These are phyloP conservation scores for Epinotia nisella DNA, from an alignment of 2,888 invertebrate species.

Conservation along the genomic window DNA sequence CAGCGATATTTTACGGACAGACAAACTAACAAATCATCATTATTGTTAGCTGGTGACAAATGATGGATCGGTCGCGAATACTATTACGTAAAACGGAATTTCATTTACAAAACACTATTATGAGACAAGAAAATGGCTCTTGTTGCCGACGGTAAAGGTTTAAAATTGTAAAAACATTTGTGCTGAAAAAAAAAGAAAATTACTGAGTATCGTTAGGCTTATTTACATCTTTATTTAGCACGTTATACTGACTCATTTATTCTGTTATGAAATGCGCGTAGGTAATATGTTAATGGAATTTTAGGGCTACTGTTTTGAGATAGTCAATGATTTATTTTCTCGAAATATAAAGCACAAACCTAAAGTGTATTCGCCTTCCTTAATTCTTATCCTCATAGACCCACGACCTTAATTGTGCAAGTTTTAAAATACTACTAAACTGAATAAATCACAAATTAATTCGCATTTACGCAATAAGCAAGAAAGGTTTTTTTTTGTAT, in stretches of 20 bases:
- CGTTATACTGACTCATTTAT: no score
- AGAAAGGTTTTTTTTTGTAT: no score
- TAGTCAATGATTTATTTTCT: no score
- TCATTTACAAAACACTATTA: constrained; percentile 14
- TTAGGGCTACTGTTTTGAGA: no score
- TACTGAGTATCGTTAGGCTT: constrained; percentile 2
- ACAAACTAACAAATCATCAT: constrained; percentile 43
- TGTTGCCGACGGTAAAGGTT: neutral
- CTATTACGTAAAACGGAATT: constrained; percentile 42
- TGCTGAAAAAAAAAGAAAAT: neutral
- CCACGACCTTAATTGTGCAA: no score
- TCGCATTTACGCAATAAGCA: no score
- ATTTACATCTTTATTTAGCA: neutral
- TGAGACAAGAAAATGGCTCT: neutral
- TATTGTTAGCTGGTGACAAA: constrained; percentile 43
- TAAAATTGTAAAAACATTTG: neutral
- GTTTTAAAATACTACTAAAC: no score
- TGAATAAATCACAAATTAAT: no score
- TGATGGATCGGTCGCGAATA: constrained; percentile 42
- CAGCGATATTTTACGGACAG: constrained; percentile 34
- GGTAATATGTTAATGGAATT: no score
- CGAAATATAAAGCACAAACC: no score
- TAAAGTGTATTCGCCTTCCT: no score
- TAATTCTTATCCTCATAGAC: no score
- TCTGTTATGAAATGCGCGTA: neutral